phyloP scores from a whole-genome alignment of 2,797 vertebrate species.

The Kryptopterus vitreolus region DNA sequence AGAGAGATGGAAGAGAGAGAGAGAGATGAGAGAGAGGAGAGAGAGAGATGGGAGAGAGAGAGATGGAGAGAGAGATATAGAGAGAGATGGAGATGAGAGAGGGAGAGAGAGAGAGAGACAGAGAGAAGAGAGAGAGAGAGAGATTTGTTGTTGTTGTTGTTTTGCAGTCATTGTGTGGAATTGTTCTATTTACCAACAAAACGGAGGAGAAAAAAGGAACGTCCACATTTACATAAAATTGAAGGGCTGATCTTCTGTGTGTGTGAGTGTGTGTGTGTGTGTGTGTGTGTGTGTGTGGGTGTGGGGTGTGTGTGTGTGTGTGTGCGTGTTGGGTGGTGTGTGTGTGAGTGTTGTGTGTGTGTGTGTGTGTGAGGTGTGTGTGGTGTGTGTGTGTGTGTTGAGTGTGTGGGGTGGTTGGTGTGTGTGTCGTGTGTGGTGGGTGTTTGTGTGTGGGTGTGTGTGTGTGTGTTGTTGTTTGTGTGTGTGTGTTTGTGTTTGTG shows the following conservation, averaged over 20 bases:
- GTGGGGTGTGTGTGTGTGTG: background rate
- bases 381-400: background rate
- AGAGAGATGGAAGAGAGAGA: too few species aligned
- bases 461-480: background rate
- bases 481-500: background rate
- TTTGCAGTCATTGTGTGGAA: slow-evolving; percentile 20
- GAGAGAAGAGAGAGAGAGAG: background rate
- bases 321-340: too few species aligned
- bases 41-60: background rate
- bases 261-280: background rate
- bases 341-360: too few species aligned
- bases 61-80: background rate
- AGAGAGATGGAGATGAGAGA: too few species aligned
- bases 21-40: background rate
- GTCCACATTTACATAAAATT: slow-evolving; percentile 66
- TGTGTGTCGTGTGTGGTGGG: background rate
- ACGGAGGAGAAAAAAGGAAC: slow-evolving; percentile 20
- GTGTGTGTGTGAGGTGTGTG: background rate
- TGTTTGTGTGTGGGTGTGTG: background rate
- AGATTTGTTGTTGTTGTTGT: too few species aligned
- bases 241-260: slow-evolving; percentile 37
- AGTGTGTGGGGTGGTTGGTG: background rate
- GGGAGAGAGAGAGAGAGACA: background rate
- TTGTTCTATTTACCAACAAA: slow-evolving; percentile 25
- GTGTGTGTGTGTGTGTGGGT: background rate